Base-by-base conservation (phyloP, 2,797 vertebrate species). In the Gobionotothen gibberifrons region DNA sequence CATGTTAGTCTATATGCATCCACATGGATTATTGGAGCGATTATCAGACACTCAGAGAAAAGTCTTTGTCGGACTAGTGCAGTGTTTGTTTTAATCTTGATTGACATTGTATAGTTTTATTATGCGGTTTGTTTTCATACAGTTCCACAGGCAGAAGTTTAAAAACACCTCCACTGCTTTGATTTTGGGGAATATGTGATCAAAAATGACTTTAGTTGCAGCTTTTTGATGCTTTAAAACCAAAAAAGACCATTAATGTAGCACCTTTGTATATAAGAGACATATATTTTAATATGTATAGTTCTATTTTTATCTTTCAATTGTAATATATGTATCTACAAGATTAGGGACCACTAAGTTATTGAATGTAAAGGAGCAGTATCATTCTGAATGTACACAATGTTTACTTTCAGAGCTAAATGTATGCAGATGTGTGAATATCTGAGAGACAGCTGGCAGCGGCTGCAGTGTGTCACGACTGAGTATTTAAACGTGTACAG, bases 251-350 rank as follows among this genome's bases (percentile, higher is more conserved):
- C 60, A 19, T 72, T 46, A 52, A 54, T 9, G 26, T 32, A 59
- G 51, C 26, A 56, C 40, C 64, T 67, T 39, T 85, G 60, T 80
- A 47, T n/a, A 83, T 74, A 85, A 21, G 17, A 81, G 58, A 80
- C 56, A 74, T 86, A 72, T 85, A 88, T 87, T 85, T 90, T 83
- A 47, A 80, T 80, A 73, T 86, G 29, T 72, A 48, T 57, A 49
- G 0, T 2, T 42, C 29, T 71, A 9, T 68, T 69, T 46, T 53
- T 2, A 7, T 69, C 57, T 43, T 53, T 52, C 39, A 5, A 51
- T 56, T 70, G 44, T 46, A 65, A 52, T 47, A 22, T 61, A 77
- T 52, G 60, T 61, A 32, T 48, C 42, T 2, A 32, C 22, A 39
- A 21, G 17, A 71, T 56, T 60, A 51, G 7, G 3, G 19, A 82